Percentiles rank a stretch among this genome's conserved stretches.
Conservation (phyloP, 2,888 invertebrate species). For the Melanchra persicariae region DNA sequence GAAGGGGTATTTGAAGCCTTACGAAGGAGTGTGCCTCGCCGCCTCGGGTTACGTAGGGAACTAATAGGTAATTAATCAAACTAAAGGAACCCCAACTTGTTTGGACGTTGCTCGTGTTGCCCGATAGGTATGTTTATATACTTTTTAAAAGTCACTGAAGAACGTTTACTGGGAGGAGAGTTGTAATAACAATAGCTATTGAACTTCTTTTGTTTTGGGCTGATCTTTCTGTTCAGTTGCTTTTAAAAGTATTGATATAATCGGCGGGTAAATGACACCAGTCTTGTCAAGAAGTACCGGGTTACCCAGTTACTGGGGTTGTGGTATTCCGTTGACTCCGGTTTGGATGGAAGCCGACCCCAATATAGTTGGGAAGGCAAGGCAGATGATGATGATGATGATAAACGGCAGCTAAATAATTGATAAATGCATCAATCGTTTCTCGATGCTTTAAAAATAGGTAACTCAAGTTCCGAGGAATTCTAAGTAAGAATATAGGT, state of each 20-base stretch:
- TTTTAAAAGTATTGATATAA: too few species aligned
- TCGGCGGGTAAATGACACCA: too few species aligned
- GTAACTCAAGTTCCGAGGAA: too few species aligned
- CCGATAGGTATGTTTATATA: slow-evolving; percentile 11
- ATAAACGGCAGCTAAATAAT: too few species aligned
- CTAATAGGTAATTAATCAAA: slow-evolving; percentile 53
- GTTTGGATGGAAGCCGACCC: too few species aligned
- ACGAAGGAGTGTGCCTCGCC: slow-evolving; percentile 12
- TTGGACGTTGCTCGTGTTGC: slow-evolving; percentile 3
- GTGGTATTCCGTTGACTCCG: not conserved
- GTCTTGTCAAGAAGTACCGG: not conserved
- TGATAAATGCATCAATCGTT: too few species aligned
- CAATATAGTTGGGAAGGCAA: too few species aligned
- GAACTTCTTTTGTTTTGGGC: too few species aligned
- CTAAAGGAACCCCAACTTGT: slow-evolving; percentile 42
- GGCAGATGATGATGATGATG: too few species aligned
- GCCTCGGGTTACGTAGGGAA: slow-evolving; percentile 45
- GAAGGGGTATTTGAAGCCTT: slow-evolving; percentile 58
- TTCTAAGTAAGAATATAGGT: too few species aligned
- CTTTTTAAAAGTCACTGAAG: slow-evolving; percentile 11
- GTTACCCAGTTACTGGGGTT: not conserved
- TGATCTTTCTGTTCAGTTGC: too few species aligned
- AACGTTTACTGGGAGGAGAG: not conserved
- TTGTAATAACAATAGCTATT: not conserved
- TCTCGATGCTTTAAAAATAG: too few species aligned